Percentiles rank a stretch among this genome's conserved stretches.
Conservation (phyloP, 2,888 invertebrate genomes). For the Cryptocephalus primarius region DNA sequence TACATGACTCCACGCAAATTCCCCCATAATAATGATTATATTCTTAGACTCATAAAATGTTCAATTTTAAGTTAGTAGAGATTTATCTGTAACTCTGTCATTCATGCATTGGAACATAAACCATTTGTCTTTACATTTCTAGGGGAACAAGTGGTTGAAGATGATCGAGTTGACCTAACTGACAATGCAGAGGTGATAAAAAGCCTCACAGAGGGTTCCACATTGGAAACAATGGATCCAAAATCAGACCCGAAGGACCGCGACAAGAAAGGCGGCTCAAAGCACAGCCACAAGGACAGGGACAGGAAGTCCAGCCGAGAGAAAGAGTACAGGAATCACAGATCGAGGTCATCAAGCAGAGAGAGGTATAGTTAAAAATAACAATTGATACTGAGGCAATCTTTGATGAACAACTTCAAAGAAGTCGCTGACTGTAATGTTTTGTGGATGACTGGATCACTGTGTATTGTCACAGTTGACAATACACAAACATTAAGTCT, state of each 20-base stretch:
- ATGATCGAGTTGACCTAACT: conserved; percentile 46
- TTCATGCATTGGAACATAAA: no score
- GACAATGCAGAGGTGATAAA: conserved; percentile 39
- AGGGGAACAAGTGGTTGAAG: conserved; percentile 49
- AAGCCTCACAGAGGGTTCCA: conserved; percentile 29
- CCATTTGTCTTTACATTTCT: conserved; percentile 6
- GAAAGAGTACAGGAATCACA: conserved; percentile 12
- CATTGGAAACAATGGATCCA: conserved; percentile 20
- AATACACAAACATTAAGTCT: no score
- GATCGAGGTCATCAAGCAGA: conserved; percentile 21
- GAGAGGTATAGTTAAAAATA: conserved; percentile 9
- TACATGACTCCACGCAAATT: no score
- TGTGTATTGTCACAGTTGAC: no score
- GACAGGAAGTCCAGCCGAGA: conserved; percentile 9
- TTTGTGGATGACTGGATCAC: no score
- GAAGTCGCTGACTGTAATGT: no score
- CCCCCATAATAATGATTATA: no score
- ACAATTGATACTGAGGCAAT: no score
- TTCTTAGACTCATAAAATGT: no score
- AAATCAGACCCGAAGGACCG: conserved; percentile 18
- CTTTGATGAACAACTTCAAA: no score
- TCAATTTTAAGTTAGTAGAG: no score
- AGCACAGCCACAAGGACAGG: conserved; percentile 21
- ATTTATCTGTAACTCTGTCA: no score
- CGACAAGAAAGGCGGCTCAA: conserved; percentile 18